A percentile compares a stretch with the other conserved stretches of the same genome.
phyloP scores from a whole-genome alignment of 2,113 vertebrate genomes.

The Microcebus tavaratra region DNA sequence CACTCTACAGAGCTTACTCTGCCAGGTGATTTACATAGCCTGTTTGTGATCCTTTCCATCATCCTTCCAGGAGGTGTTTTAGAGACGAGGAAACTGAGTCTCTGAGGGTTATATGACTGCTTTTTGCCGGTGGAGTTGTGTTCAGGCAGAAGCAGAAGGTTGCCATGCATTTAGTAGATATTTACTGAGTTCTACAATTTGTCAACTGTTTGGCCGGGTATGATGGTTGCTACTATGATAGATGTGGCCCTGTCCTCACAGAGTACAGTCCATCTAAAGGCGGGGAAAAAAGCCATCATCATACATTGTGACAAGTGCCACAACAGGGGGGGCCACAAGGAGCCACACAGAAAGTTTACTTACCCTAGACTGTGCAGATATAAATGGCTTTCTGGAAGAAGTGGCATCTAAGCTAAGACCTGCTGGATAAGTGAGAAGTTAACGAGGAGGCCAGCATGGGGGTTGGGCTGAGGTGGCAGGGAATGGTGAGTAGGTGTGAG shows the following conservation, averaged over 20 bases:
- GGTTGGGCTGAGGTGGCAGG: rapidly evolving
- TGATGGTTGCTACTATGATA: not conserved
- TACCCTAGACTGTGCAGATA: not conserved
- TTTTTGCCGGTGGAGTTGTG: not conserved
- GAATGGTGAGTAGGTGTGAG: not conserved
- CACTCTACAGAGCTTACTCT: not conserved
- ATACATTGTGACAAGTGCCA: too few species aligned
- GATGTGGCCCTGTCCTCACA: too few species aligned
- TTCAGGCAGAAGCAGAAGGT: not conserved
- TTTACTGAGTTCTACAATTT: not conserved
- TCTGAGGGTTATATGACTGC: not conserved
- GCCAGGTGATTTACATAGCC: not conserved
- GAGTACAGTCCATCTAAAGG: not conserved
- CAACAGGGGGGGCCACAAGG: not conserved
- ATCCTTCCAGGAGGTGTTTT: not conserved
- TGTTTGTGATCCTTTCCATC: not conserved
- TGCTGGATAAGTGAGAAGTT: not conserved
- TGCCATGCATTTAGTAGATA: not conserved
- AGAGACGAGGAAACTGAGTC: not conserved
- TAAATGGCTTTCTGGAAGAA: not conserved
- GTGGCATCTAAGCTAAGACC: not conserved
- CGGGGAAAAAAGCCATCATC: not conserved
- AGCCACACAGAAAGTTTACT: not conserved
- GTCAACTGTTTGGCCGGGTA: not conserved
- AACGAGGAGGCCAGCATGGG: not conserved